Conservation (phyloP, 2,113 vertebrate species). For the Oreochromis aureus region DNA sequence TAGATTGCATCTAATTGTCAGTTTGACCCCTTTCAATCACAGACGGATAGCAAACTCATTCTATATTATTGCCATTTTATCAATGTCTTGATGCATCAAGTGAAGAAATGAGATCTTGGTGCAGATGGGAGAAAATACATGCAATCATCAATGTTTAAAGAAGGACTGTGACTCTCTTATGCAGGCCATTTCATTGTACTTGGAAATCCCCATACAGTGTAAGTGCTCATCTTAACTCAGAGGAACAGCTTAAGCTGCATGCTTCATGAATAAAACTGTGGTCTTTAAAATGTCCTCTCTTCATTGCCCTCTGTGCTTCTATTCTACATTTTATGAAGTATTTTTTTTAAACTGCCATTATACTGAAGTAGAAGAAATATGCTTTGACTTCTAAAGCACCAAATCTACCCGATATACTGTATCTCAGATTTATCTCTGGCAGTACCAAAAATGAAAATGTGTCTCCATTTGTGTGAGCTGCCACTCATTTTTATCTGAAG, state of each 20-base stretch:
- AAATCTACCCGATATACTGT: background rate
- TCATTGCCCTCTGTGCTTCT: conserved; percentile 14
- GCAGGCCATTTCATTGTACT: background rate
- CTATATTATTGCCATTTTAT: background rate
- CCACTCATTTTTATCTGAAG: conserved; percentile 33
- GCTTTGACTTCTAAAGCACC: conserved; percentile 3
- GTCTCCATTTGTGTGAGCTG: conserved; percentile 5
- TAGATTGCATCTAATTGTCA: background rate
- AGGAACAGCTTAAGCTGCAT: conserved; percentile 9
- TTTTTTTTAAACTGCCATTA: conserved; percentile 39
- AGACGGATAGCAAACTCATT: background rate
- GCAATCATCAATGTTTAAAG: background rate
- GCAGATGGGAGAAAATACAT: background rate
- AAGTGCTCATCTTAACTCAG: conserved; percentile 25
- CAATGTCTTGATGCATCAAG: background rate
- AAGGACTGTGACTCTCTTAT: background rate
- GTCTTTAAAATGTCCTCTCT: conserved; percentile 45
- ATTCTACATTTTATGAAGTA: conserved; percentile 43
- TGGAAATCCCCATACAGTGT: background rate
- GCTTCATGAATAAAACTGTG: conserved; percentile 46
- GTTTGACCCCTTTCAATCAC: background rate
- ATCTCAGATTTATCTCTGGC: conserved; percentile 18
- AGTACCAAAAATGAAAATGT: background rate
- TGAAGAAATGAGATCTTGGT: background rate
- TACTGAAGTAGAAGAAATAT: background rate